Evolutionary conservation across 2,113 vertebrate genomes (phyloP), one percentile per base, ranked within the genome.

Genomic region (Proterorhinus semilunaris): DNA sequence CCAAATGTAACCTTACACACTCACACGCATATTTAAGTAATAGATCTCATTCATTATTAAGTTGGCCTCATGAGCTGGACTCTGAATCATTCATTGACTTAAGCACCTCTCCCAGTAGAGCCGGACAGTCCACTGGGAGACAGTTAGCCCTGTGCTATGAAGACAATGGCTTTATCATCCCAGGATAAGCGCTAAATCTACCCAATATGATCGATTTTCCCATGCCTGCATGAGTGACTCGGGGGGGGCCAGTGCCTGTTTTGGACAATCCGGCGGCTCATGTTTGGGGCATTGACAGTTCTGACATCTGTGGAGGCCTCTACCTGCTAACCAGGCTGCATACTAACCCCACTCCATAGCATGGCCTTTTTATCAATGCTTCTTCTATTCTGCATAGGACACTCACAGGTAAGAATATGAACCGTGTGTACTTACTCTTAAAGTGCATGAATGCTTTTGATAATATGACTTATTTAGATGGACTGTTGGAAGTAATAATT

Each of bases 61-160:
- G 91, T 68, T 93, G 91, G 90, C 91, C 90, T 93, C 92, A 92
- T 93, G 91, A 94, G 93, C 87, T 93, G 91, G 86, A 87, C 79
- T 87, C 92, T 97, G 95, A 96, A 97, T 96, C 92, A 94, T 97
- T 97, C 93, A 98, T 96, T 93, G 91, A 91, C 88, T 79, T 77
- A 83, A 83, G 84, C 81, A 86, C 79, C 79, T 85, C 83, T 86
- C 84, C 75, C 67, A 13, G 45, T 76, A 78, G 79, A 84, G 72
- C 59, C 51, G 70, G 27, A 77, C 48, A 66, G 65, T 78, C 43
- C 68, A 81, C 51, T 78, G 76, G 79, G 62, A 75, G 58, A 55
- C 44, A 61, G 51, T 76, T 87, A 85, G 84, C 86, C 50, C 69
- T 4, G 53, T 74, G 79, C 78, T 81, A 89, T 36, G 4, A 83